Evolutionary conservation across 2,888 invertebrate species (phyloP), one percentile per base, ranked within the genome.

Genomic region (Chrysodeixis includens): DNA sequence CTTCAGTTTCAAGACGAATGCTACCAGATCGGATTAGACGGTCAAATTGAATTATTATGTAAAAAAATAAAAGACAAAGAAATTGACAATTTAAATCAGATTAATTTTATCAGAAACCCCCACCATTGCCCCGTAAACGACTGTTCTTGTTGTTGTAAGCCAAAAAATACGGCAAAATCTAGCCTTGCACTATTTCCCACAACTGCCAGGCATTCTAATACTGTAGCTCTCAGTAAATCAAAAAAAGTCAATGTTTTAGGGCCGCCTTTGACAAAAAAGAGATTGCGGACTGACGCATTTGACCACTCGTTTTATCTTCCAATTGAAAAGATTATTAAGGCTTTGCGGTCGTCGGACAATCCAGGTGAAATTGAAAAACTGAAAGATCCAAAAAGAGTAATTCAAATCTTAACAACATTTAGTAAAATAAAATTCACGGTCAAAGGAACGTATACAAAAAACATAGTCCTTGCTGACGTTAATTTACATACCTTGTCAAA

Each of bases 121-220:
- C 86, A 85, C 59, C 12, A 0, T 8, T 86, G 84, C 69, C 46
- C 52, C 30, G 4, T 44, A n/a, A 60, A 4, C n/a, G 30, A 55
- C 18, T 86, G 84, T 60, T 52, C 0, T 7, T 86, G 83, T 71
- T 86, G 85, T 65, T 84, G 85, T 66, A 74, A 71, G 61, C 66
- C 69, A 59, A 26, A 14, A 35, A 53, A 35, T 18, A 20, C 8
- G 18, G n/a, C 14, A 9, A 71, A 63, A 65, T 9, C 12, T 1
- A 0, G 44, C 18, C 22, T 75, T 6, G 12, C 10, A n/a, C 1
- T 20, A 30, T 49, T 49, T 16, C 32, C 22, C 20, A 56, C 56
- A 22, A 7, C 22, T 52, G 30, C 57, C 44, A 75, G 71, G 55
- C 56, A 76, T 52, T 71, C 79, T 0, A 68, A 51, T 57, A 49